Conservation (phyloP, 1,140 invertebrate genomes). For the Lamellibrachia luymesi region DNA sequence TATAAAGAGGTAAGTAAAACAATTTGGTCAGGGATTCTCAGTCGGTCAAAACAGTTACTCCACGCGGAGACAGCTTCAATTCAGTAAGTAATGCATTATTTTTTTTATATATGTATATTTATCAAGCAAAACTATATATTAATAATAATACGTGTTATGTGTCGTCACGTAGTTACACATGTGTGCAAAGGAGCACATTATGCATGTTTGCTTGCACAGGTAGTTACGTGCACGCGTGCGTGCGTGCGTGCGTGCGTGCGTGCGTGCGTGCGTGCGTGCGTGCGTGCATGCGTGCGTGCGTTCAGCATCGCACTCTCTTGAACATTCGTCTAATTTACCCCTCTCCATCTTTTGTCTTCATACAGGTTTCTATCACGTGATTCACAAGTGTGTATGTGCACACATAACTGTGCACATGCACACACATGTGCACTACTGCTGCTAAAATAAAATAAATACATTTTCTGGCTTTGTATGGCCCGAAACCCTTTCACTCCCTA, state of each 20-base stretch:
- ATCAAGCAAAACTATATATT: no score
- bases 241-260: constrained; percentile 10
- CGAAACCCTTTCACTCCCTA: no score
- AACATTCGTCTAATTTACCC: not conserved
- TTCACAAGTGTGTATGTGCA: no score
- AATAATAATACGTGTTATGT: no score
- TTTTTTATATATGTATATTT: not conserved
- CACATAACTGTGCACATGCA: no score
- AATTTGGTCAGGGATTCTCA: not conserved
- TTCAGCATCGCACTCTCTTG: not conserved
- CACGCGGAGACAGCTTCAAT: not conserved
- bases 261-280: constrained; percentile 11
- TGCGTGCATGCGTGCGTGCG: not conserved
- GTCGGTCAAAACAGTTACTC: not conserved
- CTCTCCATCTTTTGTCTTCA: not conserved
- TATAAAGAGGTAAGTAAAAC: no score
- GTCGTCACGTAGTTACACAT: no score
- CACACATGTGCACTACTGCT: no score
- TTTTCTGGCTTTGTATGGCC: no score
- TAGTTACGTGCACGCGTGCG: not conserved
- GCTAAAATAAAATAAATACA: not conserved
- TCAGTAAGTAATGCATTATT: not conserved
- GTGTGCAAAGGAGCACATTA: not conserved
- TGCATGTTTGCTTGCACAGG: not conserved
- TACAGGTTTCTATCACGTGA: not conserved